phyloP scores from a whole-genome alignment of 2,113 vertebrate genomes.

The Hippocampus zosterae region DNA sequence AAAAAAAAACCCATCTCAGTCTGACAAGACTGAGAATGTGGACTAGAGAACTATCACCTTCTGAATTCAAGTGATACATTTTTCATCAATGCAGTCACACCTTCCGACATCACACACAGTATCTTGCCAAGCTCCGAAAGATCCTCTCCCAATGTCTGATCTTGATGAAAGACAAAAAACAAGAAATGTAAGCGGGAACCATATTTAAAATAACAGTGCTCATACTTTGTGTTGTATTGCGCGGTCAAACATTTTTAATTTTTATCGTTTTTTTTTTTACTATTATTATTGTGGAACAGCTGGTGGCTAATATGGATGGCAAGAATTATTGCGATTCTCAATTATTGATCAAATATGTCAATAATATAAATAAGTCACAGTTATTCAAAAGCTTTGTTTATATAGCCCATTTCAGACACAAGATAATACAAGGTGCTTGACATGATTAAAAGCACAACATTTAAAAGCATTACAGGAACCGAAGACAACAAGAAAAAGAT shows the following conservation, averaged over 20 bases:
- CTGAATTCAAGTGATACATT: not conserved
- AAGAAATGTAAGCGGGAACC: not conserved
- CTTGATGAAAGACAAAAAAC: not conserved
- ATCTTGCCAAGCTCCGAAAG: not conserved
- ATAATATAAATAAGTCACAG: not conserved
- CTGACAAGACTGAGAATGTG: not conserved
- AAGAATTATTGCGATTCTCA: too few relatives aligned
- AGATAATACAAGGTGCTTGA: too few relatives aligned
- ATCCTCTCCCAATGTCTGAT: not conserved
- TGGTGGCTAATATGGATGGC: too few relatives aligned
- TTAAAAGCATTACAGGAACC: too few relatives aligned
- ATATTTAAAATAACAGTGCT: not conserved
- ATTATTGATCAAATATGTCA: not conserved
- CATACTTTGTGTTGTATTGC: not conserved
- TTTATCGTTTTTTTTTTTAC: not conserved
- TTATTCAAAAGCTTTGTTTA: not conserved
- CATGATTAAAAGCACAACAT: too few relatives aligned
- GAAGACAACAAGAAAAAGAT: too few relatives aligned
- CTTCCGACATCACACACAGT: not conserved
- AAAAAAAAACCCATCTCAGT: not conserved
- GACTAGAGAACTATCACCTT: not conserved
- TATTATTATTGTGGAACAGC: too few relatives aligned
- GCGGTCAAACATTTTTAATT: not conserved
- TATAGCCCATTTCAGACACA: not conserved
- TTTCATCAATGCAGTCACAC: slow-evolving; percentile 1